Conservation (phyloP, 2,797 vertebrate genomes). For the Cyclura pinguis region DNA sequence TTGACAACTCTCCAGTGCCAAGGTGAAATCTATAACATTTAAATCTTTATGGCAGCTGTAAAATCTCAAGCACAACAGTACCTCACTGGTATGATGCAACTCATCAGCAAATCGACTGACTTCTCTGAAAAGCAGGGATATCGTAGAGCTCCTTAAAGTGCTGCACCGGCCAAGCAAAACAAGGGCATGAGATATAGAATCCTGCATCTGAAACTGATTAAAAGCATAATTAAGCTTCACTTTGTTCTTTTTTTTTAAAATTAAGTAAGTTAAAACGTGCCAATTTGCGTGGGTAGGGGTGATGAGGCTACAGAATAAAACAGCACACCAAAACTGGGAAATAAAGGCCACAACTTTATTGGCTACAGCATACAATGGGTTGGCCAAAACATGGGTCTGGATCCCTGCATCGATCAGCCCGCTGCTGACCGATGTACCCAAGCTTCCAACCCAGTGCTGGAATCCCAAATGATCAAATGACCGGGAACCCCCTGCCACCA, state of each 20-base stretch:
- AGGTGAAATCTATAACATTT: slow-evolving; percentile 10
- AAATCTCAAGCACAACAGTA: slow-evolving; percentile 62
- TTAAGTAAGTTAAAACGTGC: background rate
- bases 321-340: no score
- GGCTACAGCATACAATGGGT: no score
- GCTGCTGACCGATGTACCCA: no score
- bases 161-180: slow-evolving; percentile 83
- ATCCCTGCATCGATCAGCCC: no score
- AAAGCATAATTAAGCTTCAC: slow-evolving; percentile 44
- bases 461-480: no score
- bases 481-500: no score
- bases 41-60: background rate
- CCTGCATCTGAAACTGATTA: slow-evolving; percentile 82
- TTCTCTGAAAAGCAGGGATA: slow-evolving; percentile 83
- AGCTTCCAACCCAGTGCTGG: no score
- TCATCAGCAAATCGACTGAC: slow-evolving; percentile 82
- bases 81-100: slow-evolving; percentile 83
- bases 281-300: no score
- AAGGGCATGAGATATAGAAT: slow-evolving; percentile 78
- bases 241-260: background rate
- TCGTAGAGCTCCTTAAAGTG: slow-evolving; percentile 78
- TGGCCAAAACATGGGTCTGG: no score
- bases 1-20: background rate
- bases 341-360: no score
- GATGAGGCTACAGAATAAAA: no score